phyloP scores from a whole-genome alignment of 2,888 invertebrate genomes.

The Loripinus fragilis region DNA sequence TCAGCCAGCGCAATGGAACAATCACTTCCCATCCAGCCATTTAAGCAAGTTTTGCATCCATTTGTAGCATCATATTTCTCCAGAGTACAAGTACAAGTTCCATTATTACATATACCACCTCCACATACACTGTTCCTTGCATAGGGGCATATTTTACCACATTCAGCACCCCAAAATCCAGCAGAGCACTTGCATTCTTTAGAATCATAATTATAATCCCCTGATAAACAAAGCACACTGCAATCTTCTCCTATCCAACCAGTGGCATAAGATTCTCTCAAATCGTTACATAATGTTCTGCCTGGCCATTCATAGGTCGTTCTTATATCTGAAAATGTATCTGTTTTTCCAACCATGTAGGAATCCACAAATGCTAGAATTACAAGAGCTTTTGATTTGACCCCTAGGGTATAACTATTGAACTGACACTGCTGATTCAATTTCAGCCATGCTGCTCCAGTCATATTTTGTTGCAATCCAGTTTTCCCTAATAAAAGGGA shows the following conservation, averaged over 20 bases:
- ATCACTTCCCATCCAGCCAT: constrained; percentile 69
- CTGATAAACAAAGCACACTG: constrained; percentile 51
- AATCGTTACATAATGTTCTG: constrained; percentile 41
- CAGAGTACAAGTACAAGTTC: constrained; percentile 65
- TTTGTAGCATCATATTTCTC: constrained; percentile 51
- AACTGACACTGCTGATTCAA: constrained; percentile 42
- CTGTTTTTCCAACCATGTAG: not conserved
- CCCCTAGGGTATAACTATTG: constrained; percentile 20
- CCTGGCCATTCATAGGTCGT: constrained; percentile 36
- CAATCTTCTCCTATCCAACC: constrained; percentile 60
- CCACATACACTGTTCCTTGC: constrained; percentile 60
- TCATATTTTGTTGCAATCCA: not conserved
- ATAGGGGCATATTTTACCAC: constrained; percentile 58
- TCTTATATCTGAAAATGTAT: not conserved
- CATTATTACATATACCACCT: constrained; percentile 62
- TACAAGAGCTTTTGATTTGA: constrained; percentile 27
- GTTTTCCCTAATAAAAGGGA: not conserved
- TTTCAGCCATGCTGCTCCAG: constrained; percentile 1
- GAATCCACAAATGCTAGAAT: constrained; percentile 36
- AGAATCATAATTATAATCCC: constrained; percentile 26
- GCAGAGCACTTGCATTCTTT: constrained; percentile 58
- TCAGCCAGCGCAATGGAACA: constrained; percentile 55
- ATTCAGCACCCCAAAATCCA: constrained; percentile 66
- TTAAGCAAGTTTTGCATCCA: constrained; percentile 61
- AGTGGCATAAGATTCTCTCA: constrained; percentile 31